These are phyloP conservation scores for Lepus oiostolus DNA, from an alignment of 2,797 vertebrate species.

Conservation along the genomic window DNA sequence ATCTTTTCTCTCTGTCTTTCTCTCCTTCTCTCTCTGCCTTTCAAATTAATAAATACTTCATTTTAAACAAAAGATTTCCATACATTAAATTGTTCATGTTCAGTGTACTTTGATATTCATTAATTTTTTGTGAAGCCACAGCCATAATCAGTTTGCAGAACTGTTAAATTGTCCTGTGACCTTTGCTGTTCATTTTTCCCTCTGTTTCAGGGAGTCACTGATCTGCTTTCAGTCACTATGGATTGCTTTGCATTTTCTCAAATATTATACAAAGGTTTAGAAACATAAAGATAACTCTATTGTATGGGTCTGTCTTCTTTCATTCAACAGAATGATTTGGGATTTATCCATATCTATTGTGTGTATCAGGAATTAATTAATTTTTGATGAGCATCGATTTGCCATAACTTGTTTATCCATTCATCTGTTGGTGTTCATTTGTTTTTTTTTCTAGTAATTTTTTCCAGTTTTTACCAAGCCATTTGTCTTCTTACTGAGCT, in stretches of 20 bases:
- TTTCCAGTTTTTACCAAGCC: no score
- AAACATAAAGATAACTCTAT: neutral
- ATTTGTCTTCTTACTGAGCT: neutral
- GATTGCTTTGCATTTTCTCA: conserved; percentile 36
- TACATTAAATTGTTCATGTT: neutral
- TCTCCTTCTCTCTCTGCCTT: no score
- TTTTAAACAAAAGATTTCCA: neutral
- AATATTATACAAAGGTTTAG: neutral
- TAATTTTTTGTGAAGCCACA: neutral
- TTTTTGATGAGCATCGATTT: no score
- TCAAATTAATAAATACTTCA: no score
- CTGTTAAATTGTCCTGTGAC: neutral
- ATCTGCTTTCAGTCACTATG: neutral
- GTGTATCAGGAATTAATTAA: no score
- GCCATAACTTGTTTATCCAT: neutral
- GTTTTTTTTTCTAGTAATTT: no score
- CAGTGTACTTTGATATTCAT: no score
- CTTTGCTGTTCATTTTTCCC: neutral
- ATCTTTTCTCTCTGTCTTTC: no score
- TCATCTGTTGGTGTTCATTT: neutral
- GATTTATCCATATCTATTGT: no score
- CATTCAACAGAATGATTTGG: neutral
- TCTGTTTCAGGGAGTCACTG: neutral
- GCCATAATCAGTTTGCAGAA: neutral
- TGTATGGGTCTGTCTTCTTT: neutral